Base-by-base conservation (phyloP, 2,113 vertebrate genomes). In the Chaetodon auriga region DNA sequence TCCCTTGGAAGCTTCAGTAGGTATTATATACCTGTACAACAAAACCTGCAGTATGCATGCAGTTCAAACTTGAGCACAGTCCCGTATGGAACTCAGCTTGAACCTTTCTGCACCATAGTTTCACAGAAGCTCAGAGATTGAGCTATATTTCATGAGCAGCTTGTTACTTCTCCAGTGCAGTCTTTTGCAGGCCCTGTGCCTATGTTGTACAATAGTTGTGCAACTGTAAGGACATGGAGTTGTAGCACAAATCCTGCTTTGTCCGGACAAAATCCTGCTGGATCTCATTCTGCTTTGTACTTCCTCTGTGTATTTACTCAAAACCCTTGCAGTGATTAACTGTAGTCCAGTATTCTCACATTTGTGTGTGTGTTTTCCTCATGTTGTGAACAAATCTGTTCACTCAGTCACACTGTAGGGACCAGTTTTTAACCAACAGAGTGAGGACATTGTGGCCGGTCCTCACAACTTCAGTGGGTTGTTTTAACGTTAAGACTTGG, bases 181-280 rank as follows among this genome's bases (percentile, higher is more conserved):
- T 57, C 51, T 68, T 74, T 65, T 46, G 8, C 62, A 49, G 79
- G 41, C 49, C 80, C 48, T 51, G 38, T 68, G 12, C 64, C 69
- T 53, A 41, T 70, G 7, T 51, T 58, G 21, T 19, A 25, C 35
- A 51, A 15, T 14, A 21, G 15, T 46, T 70, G 70, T 48, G 21
- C 35, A 62, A 12, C 35, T 41, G 3, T 23, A 38, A 51, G 65
- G 60, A 68, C 23, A 41, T 63, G 21, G 35, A 58, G 62, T 38
- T 76, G 70, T 54, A 25, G 36, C 57, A 62, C 53, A 89, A 87
- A 83, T 85, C 74, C 84, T 55, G 6, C 18, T 64, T 68, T 43
- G 49, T 69, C 58, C 54, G 13, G 3, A 76, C 16, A 23, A 73
- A 82, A 82, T 62, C 83, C 83, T 58, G 35, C 72, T 46, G 62